Base-by-base conservation (phyloP, 2,888 invertebrate species). In the Drosophila cognata region DNA sequence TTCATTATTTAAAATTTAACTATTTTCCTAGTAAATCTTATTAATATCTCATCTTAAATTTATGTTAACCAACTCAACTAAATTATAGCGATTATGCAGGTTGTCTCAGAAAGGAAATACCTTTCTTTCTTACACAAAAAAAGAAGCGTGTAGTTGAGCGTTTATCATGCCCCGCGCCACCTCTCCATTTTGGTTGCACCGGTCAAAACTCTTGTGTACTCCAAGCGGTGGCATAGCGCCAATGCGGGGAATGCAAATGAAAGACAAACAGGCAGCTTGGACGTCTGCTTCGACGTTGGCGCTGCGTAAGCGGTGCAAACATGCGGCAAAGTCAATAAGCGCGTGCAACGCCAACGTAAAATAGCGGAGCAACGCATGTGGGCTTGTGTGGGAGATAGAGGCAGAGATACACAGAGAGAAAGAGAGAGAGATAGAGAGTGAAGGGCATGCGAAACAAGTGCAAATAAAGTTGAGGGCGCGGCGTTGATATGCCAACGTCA, bases 261-360 rank as follows among this genome's bases (percentile, higher is more conserved):
- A 86, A 87, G 84, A 46, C 89, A 84, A 84, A 84, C 84, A 89
- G 58, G 68, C 61, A 55, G 55, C 51, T 46, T 46, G 55, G 62
- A 61, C 63, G 66, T 71, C 71, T 71, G 79, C 56, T 63, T 53
- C 64, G 58, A 33, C 48, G 65, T 25, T 57, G 79, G 38, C 68
- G 72, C 84, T 82, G 83, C 86, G 86, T 88, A 82, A 85, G 83
- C 84, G 81, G 52, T 63, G 89, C 86, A 82, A 82, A 84, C 80
- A 85, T 58, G 57, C 68, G 62, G 62, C 64, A 81, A 75, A 86
- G 82, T 87, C 89, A 89, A 84, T 84, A 84, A 48, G 38, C 61
- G 66, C 52, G 11, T 33, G n/a, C 48, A 76, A 29, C 51, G 36
- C 10, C 66, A 71, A 41, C 67, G 62, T 59, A 79, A 81, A 76